Evolutionary conservation across 64 coral and sea anemone species (phyloP).

Genomic region (Stichodactyla helianthus): DNA sequence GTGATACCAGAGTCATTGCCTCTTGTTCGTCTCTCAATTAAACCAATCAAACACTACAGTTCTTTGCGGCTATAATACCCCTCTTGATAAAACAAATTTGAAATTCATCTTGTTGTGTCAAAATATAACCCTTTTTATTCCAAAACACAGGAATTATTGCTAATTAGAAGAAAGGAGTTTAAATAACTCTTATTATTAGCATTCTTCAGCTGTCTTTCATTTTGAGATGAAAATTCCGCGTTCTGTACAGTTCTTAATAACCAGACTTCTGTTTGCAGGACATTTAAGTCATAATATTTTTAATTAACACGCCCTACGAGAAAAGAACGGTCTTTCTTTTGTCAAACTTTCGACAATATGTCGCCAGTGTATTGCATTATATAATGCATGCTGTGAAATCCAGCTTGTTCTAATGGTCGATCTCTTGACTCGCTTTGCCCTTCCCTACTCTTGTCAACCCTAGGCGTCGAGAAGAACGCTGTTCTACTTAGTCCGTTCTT

Average conservation of each 20-base stretch:
- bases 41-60: too few species aligned
- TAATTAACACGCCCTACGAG: neutral
- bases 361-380: neutral
- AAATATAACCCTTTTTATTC: too few species aligned
- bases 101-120: too few species aligned
- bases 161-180: too few species aligned
- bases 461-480: neutral
- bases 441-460: neutral
- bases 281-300: conserved; percentile 8
- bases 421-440: neutral
- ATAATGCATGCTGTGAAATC: neutral
- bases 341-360: neutral
- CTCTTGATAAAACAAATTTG: too few species aligned
- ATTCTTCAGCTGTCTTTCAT: neutral
- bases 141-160: too few species aligned
- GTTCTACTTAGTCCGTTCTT: neutral
- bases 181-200: neutral
- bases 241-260: neutral
- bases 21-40: too few species aligned
- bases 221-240: neutral
- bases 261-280: neutral
- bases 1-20: too few species aligned
- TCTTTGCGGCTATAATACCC: too few species aligned
- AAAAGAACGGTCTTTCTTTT: neutral
- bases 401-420: neutral